phyloP scores from a whole-genome alignment of 1,140 invertebrate species.

The Phymorhynchus buccinoides region DNA sequence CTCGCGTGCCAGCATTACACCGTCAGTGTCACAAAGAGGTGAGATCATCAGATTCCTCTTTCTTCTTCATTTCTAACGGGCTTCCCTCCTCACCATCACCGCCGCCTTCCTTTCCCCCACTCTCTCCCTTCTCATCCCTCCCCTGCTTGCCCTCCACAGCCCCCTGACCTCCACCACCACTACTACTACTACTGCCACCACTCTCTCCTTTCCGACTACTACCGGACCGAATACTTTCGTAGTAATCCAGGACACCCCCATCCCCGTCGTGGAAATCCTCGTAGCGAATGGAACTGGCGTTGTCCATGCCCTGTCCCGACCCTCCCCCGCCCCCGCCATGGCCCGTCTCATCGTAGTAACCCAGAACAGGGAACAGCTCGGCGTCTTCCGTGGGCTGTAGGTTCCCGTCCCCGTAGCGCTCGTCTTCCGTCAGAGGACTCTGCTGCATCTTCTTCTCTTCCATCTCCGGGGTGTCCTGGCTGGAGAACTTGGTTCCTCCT shows the following conservation, averaged over 20 bases:
- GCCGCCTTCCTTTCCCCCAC: background rate
- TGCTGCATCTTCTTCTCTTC: slow-evolving; percentile 17
- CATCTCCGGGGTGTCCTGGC: background rate
- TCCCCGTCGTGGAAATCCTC: slow-evolving; percentile 37
- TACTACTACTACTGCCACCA: background rate
- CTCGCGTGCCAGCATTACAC: background rate
- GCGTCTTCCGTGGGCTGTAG: slow-evolving; percentile 25
- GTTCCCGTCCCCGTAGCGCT: slow-evolving; percentile 24
- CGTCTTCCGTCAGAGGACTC: background rate
- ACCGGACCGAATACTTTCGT: slow-evolving; percentile 12
- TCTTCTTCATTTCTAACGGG: background rate
- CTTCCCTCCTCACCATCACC: background rate
- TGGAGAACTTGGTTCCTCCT: slow-evolving; percentile 18
- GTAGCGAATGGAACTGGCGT: slow-evolving; percentile 25
- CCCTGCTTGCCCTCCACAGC: background rate
- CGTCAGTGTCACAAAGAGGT: slow-evolving; percentile 3
- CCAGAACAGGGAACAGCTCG: slow-evolving; percentile 14
- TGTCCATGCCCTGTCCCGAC: no score
- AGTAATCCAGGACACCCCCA: slow-evolving; percentile 36
- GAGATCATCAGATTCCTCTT: background rate
- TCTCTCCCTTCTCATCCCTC: background rate
- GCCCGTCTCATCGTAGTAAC: slow-evolving; percentile 31
- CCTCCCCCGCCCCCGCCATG: slow-evolving; percentile 24
- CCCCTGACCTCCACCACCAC: no score
- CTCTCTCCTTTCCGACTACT: background rate